phyloP scores from a whole-genome alignment of 2,797 vertebrate species.

The Sebastes taczanowskii region DNA sequence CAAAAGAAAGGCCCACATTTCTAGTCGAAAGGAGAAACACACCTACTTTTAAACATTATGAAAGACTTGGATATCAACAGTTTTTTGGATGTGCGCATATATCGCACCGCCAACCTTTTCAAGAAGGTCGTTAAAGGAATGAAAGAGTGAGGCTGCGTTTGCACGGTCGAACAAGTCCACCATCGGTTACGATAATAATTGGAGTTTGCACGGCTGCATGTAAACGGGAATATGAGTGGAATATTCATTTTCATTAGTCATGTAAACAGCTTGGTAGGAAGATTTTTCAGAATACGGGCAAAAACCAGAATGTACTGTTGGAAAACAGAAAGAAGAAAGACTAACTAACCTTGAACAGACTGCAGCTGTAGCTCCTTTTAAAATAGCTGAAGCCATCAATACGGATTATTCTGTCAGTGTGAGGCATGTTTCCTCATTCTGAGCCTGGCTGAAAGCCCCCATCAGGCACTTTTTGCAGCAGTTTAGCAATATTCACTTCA shows the following conservation, averaged over 20 bases:
- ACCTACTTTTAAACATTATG: neutral
- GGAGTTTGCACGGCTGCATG: neutral
- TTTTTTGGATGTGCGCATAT: neutral
- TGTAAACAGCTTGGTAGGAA: neutral
- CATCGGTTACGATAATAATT: neutral
- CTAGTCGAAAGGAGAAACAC: neutral
- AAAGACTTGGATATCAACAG: neutral
- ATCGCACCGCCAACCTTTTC: neutral
- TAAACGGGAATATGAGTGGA: neutral
- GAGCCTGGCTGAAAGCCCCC: constrained; percentile 23
- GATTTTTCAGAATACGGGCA: no score
- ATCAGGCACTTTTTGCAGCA: constrained; percentile 16
- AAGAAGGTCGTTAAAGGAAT: no score
- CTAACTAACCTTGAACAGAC: neutral
- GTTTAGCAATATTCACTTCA: constrained; percentile 43
- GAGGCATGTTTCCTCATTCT: constrained; percentile 14
- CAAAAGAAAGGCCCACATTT: neutral
- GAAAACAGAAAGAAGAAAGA: neutral
- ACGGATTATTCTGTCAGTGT: constrained; percentile 20
- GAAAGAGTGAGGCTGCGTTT: no score
- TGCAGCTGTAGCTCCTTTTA: neutral
- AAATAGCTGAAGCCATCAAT: constrained; percentile 30
- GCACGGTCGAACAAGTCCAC: no score
- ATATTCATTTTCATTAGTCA: neutral
- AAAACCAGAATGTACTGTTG: no score